Base-by-base conservation (phyloP, 2,888 invertebrate genomes). In the Adelognathus sp. region DNA sequence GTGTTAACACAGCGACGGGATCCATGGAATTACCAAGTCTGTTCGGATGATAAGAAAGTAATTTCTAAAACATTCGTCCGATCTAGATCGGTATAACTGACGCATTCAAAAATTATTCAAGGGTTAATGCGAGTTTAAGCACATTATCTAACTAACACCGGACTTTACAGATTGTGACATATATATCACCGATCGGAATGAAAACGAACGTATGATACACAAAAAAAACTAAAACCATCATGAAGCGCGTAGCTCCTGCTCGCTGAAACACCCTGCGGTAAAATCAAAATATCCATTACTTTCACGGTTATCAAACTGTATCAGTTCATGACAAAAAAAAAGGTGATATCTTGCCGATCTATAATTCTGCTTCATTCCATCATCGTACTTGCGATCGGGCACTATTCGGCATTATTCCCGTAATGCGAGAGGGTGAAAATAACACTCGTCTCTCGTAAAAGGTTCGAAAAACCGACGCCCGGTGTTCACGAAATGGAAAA, bases 401-500 rank as follows among this genome's bases (percentile, higher is more conserved):
- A 9, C 24, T 46, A 46, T n/a, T 21, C 21, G 18, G 11, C 24
- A 2, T 3, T 9, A n/a, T n/a, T 46, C 21, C 29, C 14, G 29
- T 54, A 54, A 54, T 27, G n/a, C 1, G n/a, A 14, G 27, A 63
- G 44, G n/a, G 18, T 11, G 33, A 64, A 64, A 73, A n/a, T 46
- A 56, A 36, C n/a, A 64, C 33, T 1, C 31, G 24, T 72, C 64
- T 74, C 60, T 60, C 66, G 66, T 67, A 24, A 61, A 54, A 39
- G 44, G 46, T 5, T 36, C 24, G 54, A 61, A 66, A 63, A 73
- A n/a, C 46, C 50, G 33, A 39, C 54, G 52, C 56, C 56, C 36
- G 18, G 63, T 64, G 56, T 50, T 44, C 29, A 64, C 64, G 24
- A 70, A 64, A 74, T 70, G 66, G 66, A 54, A 78, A 83, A 86